Conservation (phyloP, 2,113 vertebrate genomes). For the Hystrix brachyura region DNA sequence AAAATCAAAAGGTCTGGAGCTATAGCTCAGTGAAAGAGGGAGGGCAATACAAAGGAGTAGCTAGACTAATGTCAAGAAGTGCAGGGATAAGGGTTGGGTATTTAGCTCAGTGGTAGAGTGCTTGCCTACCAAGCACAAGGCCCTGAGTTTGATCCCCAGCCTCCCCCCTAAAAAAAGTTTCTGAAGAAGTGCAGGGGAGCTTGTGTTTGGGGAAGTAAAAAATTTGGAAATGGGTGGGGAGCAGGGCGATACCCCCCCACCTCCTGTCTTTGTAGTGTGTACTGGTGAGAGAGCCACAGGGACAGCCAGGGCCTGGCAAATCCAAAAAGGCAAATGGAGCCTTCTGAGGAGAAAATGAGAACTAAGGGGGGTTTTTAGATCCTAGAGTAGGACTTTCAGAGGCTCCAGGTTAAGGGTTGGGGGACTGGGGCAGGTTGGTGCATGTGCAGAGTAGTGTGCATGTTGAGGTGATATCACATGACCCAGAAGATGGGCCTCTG, state of each 20-base stretch:
- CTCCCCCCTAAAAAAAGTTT: background rate
- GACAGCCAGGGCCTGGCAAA: background rate
- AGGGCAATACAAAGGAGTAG: no score
- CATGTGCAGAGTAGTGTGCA: background rate
- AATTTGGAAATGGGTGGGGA: background rate
- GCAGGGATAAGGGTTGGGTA: background rate
- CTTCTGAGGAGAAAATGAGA: background rate
- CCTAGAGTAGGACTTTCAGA: background rate
- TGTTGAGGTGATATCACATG: background rate
- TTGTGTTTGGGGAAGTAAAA: background rate
- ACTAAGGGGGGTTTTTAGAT: background rate
- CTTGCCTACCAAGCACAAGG: no score
- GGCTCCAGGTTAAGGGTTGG: background rate
- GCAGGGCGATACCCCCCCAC: background rate
- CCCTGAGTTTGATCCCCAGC: no score
- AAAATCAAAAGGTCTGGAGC: background rate
- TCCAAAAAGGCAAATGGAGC: background rate
- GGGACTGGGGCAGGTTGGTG: background rate
- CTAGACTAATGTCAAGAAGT: no score
- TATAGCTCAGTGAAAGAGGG: no score
- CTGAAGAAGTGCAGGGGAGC: background rate
- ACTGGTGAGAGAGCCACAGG: background rate
- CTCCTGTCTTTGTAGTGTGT: background rate
- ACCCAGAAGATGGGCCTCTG: background rate
- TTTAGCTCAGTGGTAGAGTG: background rate